These are phyloP conservation scores for Drosophila malerkotliana DNA, from an alignment of 1,140 invertebrate genomes.

Conservation along the genomic window DNA sequence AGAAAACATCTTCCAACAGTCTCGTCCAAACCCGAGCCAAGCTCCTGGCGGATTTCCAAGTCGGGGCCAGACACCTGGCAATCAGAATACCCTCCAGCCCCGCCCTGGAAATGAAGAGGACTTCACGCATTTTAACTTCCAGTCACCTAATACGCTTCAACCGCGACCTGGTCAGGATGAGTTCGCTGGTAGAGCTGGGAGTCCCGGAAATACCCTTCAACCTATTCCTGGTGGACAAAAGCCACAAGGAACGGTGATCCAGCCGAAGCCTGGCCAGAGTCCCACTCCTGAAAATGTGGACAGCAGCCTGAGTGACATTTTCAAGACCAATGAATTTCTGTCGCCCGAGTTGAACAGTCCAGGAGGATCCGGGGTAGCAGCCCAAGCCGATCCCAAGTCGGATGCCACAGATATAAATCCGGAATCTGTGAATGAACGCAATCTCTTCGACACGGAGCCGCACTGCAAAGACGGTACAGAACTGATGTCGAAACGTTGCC, in stretches of 20 bases:
- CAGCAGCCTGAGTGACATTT: slow-evolving; percentile 37
- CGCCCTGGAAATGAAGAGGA: slow-evolving; percentile 28
- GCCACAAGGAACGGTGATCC: not conserved
- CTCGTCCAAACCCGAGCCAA: slow-evolving; percentile 5
- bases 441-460: slow-evolving; percentile 42
- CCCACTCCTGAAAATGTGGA: not conserved
- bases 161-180: slow-evolving; percentile 28
- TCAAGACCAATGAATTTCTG: slow-evolving; percentile 48
- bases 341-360: slow-evolving; percentile 5
- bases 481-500: slow-evolving; percentile 44
- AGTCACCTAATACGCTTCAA: slow-evolving; percentile 34
- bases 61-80: slow-evolving; percentile 1
- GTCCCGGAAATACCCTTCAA: slow-evolving; percentile 14
- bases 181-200: not conserved
- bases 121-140: slow-evolving; percentile 13
- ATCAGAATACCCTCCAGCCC: slow-evolving; percentile 34
- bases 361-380: not conserved
- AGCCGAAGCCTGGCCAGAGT: slow-evolving; percentile 1
- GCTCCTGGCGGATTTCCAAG: not conserved
- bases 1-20: not conserved
- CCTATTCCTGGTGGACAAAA: slow-evolving; percentile 6
- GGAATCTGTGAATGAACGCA: slow-evolving; percentile 26
- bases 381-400: slow-evolving; percentile 27
- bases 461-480: slow-evolving; percentile 34
- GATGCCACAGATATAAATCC: slow-evolving; percentile 9